Evolutionary conservation across 1,140 invertebrate genomes (phyloP), one percentile per base, ranked within the genome.

Genomic region (Neodiprion virginianus): DNA sequence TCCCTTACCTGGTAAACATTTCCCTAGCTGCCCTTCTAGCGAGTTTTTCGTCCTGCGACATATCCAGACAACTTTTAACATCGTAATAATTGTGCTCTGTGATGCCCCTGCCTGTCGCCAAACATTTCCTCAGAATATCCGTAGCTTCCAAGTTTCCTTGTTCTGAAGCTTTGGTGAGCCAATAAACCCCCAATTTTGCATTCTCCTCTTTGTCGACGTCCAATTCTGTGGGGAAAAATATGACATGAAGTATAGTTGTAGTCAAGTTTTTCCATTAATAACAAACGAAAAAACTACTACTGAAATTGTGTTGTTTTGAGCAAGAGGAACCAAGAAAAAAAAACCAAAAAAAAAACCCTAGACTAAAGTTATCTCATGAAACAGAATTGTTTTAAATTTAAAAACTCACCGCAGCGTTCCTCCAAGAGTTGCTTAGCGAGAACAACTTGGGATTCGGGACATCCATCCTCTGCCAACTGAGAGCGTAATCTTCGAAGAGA

Each of bases 131-230:
- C 48, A 98, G 88, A 78, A 96, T 90, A 73, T 92, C 91, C 28
- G 95, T 95, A 5, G 96, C 96, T 84, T 96, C 95, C 75, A 93
- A 90, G 84, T 97, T 96, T 3, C 96, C 96, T 85, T 97, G 95
- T 81, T 96, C 94, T 0, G 96, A 96, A 1, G 96, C 95, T 87
- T 94, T 94, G 14, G 96, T 93, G 8, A 98, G 84, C 96, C 96
- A 98, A 81, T 95, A 94, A 61, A 98, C 92, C 0, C 95, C 96
- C 74, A 92, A 79, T 61, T 90, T 86, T 9, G 90, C 91, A 86
- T 94, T 94, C 81, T 93, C 91, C 79, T 89, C 89, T 79, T 89
- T 90, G 69, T 92, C 90, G 49, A 86, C 84, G 17, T 90, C 88
- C 68, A 87, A 80, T 80, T 91, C 91, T 92, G 23, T n/a, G 48